Evolutionary conservation across 2,113 vertebrate species (phyloP).

Genomic region (Cyrtonyx montezumae): DNA sequence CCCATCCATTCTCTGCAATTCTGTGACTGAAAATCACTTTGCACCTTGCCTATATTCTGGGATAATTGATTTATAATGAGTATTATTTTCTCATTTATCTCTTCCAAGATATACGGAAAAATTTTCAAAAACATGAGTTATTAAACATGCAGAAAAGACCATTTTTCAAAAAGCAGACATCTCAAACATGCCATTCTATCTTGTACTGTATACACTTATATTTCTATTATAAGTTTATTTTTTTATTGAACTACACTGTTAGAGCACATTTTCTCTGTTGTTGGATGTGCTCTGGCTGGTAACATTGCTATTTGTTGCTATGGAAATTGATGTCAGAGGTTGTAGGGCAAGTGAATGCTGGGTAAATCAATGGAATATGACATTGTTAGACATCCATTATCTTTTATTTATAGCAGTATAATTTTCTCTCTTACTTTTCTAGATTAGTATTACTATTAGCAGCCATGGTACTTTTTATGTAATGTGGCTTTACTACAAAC

Average conservation of each 20-base stretch:
- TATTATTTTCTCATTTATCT: background rate
- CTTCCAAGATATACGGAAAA: background rate
- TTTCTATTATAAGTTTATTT: background rate
- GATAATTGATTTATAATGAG: background rate
- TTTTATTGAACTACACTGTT: background rate
- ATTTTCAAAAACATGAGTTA: background rate
- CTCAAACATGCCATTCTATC: background rate
- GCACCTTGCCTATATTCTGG: background rate
- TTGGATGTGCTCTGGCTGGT: conserved; percentile 18
- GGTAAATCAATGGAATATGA: conserved; percentile 46
- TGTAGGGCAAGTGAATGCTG: background rate
- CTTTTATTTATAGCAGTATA: conserved; percentile 42
- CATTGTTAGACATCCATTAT: conserved; percentile 44
- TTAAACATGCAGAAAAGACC: background rate
- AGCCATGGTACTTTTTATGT: background rate
- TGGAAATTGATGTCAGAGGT: conserved; percentile 50
- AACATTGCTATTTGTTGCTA: conserved; percentile 54
- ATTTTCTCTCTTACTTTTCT: conserved; percentile 44
- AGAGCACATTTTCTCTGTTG: background rate
- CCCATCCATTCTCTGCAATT: no score
- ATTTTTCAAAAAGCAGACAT: background rate
- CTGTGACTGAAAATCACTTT: background rate
- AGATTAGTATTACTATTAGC: conserved; percentile 24
- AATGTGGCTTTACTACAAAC: background rate
- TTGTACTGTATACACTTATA: background rate